These are phyloP conservation scores for Drosophila kuntzei DNA, from an alignment of 2,888 invertebrate genomes.

Conservation along the genomic window DNA sequence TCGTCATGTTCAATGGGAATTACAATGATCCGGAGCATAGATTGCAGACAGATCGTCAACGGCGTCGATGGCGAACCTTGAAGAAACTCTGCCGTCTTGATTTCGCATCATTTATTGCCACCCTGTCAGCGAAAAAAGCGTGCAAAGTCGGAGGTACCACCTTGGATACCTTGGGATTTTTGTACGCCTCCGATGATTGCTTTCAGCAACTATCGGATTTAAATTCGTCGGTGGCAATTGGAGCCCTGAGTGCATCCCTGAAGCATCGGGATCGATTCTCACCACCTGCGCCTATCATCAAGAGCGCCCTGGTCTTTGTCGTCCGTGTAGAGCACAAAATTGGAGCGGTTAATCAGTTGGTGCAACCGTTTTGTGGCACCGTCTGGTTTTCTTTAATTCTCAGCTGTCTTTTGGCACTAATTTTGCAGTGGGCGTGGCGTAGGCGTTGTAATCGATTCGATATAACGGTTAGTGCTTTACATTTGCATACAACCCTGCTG, in stretches of 20 bases:
- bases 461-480: conserved; percentile 49
- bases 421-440: conserved; percentile 39
- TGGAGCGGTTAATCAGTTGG: conserved; percentile 67
- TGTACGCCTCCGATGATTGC: conserved; percentile 36
- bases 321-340: conserved; percentile 61
- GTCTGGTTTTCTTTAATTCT: conserved; percentile 69
- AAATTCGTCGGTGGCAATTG: conserved; percentile 68
- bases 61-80: conserved; percentile 80
- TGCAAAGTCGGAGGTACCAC: not conserved
- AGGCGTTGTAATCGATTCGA: conserved; percentile 41
- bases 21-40: conserved; percentile 41
- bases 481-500: conserved; percentile 66
- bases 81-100: too few species aligned
- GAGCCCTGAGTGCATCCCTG: conserved; percentile 72
- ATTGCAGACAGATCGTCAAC: conserved; percentile 36
- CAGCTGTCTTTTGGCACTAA: conserved; percentile 28
- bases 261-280: conserved; percentile 50
- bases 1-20: conserved; percentile 73
- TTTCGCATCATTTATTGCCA: conserved; percentile 67
- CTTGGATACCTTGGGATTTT: not conserved
- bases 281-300: conserved; percentile 72
- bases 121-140: conserved; percentile 34
- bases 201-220: conserved; percentile 61
- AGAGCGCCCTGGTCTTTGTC: conserved; percentile 71
- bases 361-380: conserved; percentile 58